Evolutionary conservation across 2,113 vertebrate species (phyloP).

Genomic region (rabbit (Oryctolagus cuniculus)): DNA sequence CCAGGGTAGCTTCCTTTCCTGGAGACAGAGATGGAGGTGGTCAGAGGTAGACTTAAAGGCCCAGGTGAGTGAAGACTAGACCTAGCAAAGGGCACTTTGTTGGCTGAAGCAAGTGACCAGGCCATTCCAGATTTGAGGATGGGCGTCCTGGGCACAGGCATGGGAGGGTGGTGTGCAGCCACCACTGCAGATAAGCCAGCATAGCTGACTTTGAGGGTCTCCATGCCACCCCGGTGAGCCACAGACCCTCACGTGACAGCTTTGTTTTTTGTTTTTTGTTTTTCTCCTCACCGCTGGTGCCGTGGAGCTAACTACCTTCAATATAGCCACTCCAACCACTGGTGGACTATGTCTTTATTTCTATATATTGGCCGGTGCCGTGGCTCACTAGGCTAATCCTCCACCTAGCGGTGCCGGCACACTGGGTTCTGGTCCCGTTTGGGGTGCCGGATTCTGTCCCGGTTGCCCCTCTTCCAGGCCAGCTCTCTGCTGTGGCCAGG

Average conservation of each 20-base stretch:
- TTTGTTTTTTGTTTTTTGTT: not conserved
- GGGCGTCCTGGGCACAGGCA: not conserved
- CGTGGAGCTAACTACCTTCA: not conserved
- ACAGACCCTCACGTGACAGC: not conserved
- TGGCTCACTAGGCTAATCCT: too few relatives aligned
- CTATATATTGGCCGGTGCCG: too few relatives aligned
- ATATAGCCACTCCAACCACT: not conserved
- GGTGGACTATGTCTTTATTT: not conserved
- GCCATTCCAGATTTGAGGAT: not conserved
- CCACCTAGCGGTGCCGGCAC: too few relatives aligned
- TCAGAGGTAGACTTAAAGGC: not conserved
- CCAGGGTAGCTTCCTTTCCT: not conserved
- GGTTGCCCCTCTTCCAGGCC: too few relatives aligned
- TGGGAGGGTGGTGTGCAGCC: not conserved
- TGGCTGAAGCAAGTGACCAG: not conserved
- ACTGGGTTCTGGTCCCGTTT: too few relatives aligned
- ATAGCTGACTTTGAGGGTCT: not conserved
- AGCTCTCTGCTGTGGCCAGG: too few relatives aligned
- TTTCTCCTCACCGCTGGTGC: not conserved
- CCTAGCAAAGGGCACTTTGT: fast-evolving
- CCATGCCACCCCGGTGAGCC: too few relatives aligned
- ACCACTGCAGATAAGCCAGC: not conserved
- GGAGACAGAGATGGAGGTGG: not conserved
- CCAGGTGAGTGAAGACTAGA: not conserved
- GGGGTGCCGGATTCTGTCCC: too few relatives aligned